Evolutionary conservation across 2,888 invertebrate genomes (phyloP).

Genomic region (Tholera decimalis): DNA sequence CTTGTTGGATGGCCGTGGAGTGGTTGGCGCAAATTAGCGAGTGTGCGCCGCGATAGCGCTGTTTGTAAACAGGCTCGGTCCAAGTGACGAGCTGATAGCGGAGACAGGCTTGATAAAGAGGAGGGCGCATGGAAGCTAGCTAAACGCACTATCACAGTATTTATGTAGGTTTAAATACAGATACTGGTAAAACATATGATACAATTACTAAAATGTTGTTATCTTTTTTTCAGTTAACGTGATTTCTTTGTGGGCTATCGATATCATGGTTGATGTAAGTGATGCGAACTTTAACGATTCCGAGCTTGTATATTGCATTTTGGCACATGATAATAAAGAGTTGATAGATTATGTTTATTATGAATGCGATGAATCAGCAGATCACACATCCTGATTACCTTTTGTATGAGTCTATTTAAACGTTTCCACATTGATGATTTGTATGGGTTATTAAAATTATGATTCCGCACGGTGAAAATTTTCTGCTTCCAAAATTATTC

Average conservation of each 20-base stretch:
- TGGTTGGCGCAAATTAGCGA: conserved; percentile 88
- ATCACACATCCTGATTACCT: too few species aligned
- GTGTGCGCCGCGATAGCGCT: conserved; percentile 87
- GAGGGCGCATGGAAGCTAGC: conserved; percentile 43
- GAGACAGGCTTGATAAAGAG: conserved; percentile 40
- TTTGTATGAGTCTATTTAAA: too few species aligned
- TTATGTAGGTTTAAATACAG: conserved; percentile 43
- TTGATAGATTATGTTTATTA: background rate
- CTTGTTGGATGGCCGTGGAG: conserved; percentile 83
- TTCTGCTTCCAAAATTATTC: conserved; percentile 53
- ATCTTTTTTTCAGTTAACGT: conserved; percentile 47
- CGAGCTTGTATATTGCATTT: background rate
- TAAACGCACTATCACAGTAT: conserved; percentile 43
- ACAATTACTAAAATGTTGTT: conserved; percentile 34
- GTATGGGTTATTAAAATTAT: conserved; percentile 5
- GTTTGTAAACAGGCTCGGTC: conserved; percentile 78
- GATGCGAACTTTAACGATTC: background rate
- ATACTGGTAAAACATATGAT: conserved; percentile 36
- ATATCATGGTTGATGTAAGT: conserved; percentile 19
- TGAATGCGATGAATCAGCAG: background rate
- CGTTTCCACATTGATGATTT: background rate
- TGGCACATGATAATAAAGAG: background rate
- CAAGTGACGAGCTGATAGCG: conserved; percentile 66
- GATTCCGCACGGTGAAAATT: conserved; percentile 17
- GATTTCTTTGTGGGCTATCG: conserved; percentile 6